Percentiles rank a stretch among this genome's conserved stretches.
Conservation (phyloP, 2,888 invertebrate species). For the Ennomos erosarius region DNA sequence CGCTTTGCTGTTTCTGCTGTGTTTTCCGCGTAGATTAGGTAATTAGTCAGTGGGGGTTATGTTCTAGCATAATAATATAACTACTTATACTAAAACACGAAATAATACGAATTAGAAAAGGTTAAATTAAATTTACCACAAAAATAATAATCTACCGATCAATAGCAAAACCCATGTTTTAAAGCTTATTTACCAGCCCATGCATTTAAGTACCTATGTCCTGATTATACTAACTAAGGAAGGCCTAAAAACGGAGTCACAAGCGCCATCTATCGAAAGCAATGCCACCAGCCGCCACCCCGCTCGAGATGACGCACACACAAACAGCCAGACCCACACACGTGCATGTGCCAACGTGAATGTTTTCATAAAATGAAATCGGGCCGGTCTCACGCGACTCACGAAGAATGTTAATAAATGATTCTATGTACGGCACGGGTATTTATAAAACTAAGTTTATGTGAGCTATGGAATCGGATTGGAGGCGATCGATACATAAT, state of each 20-base stretch:
- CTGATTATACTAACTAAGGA: no score
- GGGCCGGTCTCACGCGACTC: conserved; percentile 52
- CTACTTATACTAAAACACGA: no score
- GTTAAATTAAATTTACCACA: no score
- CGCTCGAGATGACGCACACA: conserved; percentile 22
- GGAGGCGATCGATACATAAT: background rate
- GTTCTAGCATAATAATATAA: no score
- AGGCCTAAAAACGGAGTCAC: background rate
- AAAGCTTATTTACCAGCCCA: no score
- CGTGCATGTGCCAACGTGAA: conserved; percentile 24
- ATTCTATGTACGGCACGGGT: conserved; percentile 25
- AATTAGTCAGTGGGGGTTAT: no score
- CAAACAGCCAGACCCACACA: conserved; percentile 15
- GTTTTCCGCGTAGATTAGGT: no score
- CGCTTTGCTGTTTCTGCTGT: no score
- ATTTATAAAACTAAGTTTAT: conserved; percentile 18
- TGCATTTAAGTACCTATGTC: no score
- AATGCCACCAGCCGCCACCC: conserved; percentile 28
- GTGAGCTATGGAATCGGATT: background rate
- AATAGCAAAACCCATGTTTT: no score
- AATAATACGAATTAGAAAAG: no score
- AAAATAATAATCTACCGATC: no score
- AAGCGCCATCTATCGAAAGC: conserved; percentile 39
- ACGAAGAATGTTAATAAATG: conserved; percentile 52
- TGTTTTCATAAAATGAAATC: conserved; percentile 67